Percentiles rank a stretch among this genome's conserved stretches.
phyloP scores from a whole-genome alignment of 2,888 invertebrate species.

The Stenolophus ochropezus region DNA sequence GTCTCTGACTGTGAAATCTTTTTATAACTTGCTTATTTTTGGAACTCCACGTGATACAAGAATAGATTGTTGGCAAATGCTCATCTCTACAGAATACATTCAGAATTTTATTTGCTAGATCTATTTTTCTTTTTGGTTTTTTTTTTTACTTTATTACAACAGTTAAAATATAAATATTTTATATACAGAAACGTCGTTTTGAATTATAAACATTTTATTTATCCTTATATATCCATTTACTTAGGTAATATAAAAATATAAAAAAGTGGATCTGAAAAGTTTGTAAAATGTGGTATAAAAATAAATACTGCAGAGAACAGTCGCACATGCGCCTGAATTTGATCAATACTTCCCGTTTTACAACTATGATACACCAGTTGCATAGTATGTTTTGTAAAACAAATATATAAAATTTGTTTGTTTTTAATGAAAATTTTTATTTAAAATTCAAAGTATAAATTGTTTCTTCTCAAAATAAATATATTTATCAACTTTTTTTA shows the following conservation, averaged over 20 bases:
- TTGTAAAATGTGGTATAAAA: neutral
- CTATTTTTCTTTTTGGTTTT: too few relatives aligned
- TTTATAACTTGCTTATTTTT: conserved; percentile 45
- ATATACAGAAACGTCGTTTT: too few relatives aligned
- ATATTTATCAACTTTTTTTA: neutral
- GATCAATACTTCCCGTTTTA: neutral
- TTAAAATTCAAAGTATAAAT: neutral
- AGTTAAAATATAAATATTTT: neutral
- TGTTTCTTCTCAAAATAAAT: neutral
- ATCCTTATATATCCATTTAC: too few relatives aligned
- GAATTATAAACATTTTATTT: too few relatives aligned
- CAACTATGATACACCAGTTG: neutral
- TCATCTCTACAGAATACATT: neutral
- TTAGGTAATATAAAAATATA: too few relatives aligned
- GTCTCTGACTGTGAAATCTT: conserved; percentile 48
- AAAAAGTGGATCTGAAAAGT: too few relatives aligned
- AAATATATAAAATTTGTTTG: neutral
- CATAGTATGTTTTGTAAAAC: neutral
- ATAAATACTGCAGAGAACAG: neutral
- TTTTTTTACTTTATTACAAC: neutral
- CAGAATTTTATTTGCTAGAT: neutral
- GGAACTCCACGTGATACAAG: conserved; percentile 40
- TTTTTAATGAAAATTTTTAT: neutral
- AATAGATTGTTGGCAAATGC: conserved; percentile 48
- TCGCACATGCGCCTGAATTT: neutral